A percentile compares a stretch with the other conserved stretches of the same genome.
Evolutionary conservation across 2,113 vertebrate genomes (phyloP).

Genomic region (Bujurquina vittata): DNA sequence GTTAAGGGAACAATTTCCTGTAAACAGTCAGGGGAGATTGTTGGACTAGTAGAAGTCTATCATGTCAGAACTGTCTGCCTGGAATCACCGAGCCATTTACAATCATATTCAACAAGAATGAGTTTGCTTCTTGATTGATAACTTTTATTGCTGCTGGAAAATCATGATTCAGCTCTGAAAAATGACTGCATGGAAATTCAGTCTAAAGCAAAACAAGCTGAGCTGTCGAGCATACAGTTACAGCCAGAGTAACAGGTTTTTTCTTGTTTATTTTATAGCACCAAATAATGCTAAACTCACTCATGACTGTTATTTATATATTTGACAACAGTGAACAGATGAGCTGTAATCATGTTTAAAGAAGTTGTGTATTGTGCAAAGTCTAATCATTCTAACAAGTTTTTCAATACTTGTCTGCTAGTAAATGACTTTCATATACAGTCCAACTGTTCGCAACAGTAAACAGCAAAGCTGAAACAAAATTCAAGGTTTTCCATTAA

Average conservation of each 20-base stretch:
- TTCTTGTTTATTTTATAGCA: neutral
- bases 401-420: too few species aligned
- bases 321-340: too few species aligned
- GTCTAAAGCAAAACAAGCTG: neutral
- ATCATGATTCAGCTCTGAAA: neutral
- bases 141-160: conserved; percentile 3
- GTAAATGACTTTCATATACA: too few species aligned
- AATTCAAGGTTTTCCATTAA: neutral
- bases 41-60: conserved; percentile 48
- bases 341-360: too few species aligned
- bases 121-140: conserved; percentile 33
- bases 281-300: neutral
- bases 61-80: conserved; percentile 40
- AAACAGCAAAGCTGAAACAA: too few species aligned
- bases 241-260: neutral
- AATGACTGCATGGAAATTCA: conserved; percentile 24
- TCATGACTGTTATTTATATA: too few species aligned
- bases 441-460: too few species aligned
- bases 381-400: too few species aligned
- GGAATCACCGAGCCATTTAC: conserved; percentile 48
- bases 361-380: too few species aligned
- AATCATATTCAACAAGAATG: conserved; percentile 42
- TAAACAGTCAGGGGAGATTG: conserved; percentile 57
- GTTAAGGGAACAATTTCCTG: conserved; percentile 67
- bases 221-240: neutral